These are phyloP conservation scores for Hippopotamus amphibius DNA, from an alignment of 2,113 vertebrate species.

Conservation along the genomic window DNA sequence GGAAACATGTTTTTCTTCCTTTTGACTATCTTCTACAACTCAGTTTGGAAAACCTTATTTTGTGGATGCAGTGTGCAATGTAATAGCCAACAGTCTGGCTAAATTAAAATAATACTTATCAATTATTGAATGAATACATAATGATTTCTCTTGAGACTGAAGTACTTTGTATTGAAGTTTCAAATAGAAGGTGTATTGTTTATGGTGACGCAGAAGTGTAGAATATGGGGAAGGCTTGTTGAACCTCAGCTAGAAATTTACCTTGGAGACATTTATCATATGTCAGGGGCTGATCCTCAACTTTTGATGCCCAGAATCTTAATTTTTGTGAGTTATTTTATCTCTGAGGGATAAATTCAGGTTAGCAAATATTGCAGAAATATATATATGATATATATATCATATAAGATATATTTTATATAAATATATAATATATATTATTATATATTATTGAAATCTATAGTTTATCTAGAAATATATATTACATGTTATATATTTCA, in stretches of 20 bases:
- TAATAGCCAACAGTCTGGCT: not conserved
- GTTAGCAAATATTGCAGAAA: not conserved
- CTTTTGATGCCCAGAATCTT: not conserved
- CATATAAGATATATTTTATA: not conserved
- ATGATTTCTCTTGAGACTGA: not conserved
- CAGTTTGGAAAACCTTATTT: not conserved
- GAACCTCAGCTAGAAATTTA: not conserved
- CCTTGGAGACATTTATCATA: not conserved
- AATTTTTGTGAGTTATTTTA: not conserved
- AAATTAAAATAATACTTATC: not conserved
- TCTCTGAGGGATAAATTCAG: not conserved
- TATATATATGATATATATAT: not conserved
- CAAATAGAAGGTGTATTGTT: not conserved
- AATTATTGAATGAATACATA: not conserved
- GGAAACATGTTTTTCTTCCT: not conserved
- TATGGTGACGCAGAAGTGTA: not conserved
- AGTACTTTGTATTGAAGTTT: not conserved
- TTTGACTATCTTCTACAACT: not conserved
- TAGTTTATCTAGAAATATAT: not conserved
- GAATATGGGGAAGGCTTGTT: not conserved
- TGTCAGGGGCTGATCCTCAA: not conserved
- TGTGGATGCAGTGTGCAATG: not conserved
- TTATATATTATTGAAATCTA: not conserved
- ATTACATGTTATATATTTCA: not conserved
- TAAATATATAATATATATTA: not conserved